Base-by-base conservation (phyloP, 2,113 vertebrate genomes). In the Struthio camelus region DNA sequence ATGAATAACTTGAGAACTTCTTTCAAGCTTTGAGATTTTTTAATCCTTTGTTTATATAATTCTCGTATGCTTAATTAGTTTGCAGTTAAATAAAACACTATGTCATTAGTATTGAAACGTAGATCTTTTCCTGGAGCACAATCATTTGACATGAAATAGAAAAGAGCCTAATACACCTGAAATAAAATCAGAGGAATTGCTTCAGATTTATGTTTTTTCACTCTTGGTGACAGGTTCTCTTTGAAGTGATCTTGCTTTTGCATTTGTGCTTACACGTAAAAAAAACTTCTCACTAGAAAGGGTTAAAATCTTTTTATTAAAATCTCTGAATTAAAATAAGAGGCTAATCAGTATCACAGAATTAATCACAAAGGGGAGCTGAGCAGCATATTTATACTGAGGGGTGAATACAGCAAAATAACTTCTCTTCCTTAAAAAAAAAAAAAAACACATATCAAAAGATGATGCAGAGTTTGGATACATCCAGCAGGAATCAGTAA, bases 21-120 rank as follows among this genome's bases (percentile, higher is more conserved):
- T 87, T 93, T 94, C 46, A 93, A 73, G 30, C 10, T 89, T 59
- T 77, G 30, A 73, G 38, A 61, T 59, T 77, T 5, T 56, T 87
- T 91, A 85, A 89, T 95, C 54, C 5, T 89, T 87, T 70, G 24
- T 91, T 95, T 85, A 54, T 85, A n/a, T 66, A 85, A 83, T 91
- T 75, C 10, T 70, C 78, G 14, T 80, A 75, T 18, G 66, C 48
- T 67, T 91, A 93, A 88, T 91, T 73, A 71, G 50, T 79, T 82
- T 91, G 8, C 53, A 72, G 24, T 87, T 95, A 91, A 93, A 88
- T 69, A 87, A 92, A 92, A 84, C n/a, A 14, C 56, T 90, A 48
- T 67, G n/a, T 86, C 36, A 64, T 28, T 87, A 70, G 58, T 53
- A 85, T 27, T 95, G 89, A 94, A 94, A 95, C 61, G 13, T 44